Percentiles rank a stretch among this genome's conserved stretches.
These are phyloP conservation scores for Masticophis lateralis DNA, from an alignment of 2,797 vertebrate species.

Conservation along the genomic window DNA sequence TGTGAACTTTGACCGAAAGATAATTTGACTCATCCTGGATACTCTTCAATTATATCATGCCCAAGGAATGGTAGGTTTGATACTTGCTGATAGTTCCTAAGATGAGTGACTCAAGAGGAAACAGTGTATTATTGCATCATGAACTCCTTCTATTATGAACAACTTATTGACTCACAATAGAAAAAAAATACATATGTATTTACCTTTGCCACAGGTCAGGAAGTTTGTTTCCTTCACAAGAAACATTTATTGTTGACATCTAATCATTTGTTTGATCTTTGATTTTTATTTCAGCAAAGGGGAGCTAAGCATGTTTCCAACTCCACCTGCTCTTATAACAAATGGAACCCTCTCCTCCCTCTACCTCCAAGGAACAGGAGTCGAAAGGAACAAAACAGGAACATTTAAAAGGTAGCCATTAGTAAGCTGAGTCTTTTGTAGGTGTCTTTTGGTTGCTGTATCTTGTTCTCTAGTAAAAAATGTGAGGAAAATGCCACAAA, in stretches of 20 bases:
- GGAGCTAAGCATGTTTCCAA: conserved; percentile 77
- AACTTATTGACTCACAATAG: neutral
- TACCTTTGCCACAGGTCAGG: neutral
- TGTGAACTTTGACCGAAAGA: neutral
- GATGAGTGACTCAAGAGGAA: neutral
- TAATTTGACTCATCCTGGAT: neutral
- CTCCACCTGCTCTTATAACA: conserved; percentile 71
- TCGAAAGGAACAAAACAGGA: conserved; percentile 78
- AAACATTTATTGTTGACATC: neutral
- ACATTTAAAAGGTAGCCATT: conserved; percentile 77
- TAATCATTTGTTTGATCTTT: conserved; percentile 12
- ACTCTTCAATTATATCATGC: neutral
- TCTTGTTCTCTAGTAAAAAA: conserved; percentile 34
- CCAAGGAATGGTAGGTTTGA: neutral
- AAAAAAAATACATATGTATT: neutral
- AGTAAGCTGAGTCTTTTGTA: conserved; percentile 66
- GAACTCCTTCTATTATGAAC: neutral
- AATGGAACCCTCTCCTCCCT: conserved; percentile 72
- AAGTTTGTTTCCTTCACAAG: neutral
- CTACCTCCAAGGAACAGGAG: conserved; percentile 70
- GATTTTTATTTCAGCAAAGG: conserved; percentile 69
- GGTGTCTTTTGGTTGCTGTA: conserved; percentile 41
- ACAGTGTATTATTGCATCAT: neutral
- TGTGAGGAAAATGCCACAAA: conserved; percentile 54
- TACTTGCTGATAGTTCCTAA: neutral